These are phyloP conservation scores for Spilogale gracilis DNA, from an alignment of 2,113 vertebrate species.

Conservation along the genomic window DNA sequence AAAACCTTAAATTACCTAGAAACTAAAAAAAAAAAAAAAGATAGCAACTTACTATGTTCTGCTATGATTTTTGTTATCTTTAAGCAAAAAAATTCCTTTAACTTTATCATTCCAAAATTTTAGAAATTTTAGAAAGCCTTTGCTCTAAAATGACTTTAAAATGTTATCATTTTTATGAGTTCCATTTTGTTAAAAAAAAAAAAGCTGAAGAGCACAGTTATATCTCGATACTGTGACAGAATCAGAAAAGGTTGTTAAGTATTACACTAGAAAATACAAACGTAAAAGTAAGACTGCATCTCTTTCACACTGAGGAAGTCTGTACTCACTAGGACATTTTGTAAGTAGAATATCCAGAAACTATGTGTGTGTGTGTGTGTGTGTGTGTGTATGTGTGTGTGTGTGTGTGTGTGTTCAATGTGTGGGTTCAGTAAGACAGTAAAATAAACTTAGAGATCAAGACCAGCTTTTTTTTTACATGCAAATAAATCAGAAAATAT, in stretches of 20 bases:
- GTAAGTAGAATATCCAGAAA: background rate
- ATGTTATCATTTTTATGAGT: slow-evolving; percentile 3
- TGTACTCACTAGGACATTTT: background rate
- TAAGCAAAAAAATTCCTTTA: slow-evolving; percentile 48
- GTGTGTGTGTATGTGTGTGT: background rate
- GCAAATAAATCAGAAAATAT: background rate
- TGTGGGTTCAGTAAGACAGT: background rate
- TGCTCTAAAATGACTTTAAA: slow-evolving; percentile 7
- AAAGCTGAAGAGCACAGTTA: background rate
- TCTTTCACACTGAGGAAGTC: background rate
- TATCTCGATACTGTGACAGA: background rate
- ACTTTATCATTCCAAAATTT: background rate
- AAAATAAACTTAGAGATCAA: slow-evolving; percentile 31
- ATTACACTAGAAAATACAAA: slow-evolving; percentile 52
- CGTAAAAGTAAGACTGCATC: background rate
- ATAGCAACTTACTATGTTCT: slow-evolving; percentile 28
- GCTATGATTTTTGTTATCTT: slow-evolving; percentile 60
- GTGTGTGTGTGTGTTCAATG: background rate
- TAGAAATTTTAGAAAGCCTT: background rate
- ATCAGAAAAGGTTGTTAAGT: slow-evolving; percentile 9
- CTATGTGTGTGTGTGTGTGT: background rate
- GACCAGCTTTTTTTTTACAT: background rate
- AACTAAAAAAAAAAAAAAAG: background rate
- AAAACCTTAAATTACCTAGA: slow-evolving; percentile 68
- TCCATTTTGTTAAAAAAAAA: background rate